Conservation (phyloP, 2,888 invertebrate genomes). For the Altica lythri region DNA sequence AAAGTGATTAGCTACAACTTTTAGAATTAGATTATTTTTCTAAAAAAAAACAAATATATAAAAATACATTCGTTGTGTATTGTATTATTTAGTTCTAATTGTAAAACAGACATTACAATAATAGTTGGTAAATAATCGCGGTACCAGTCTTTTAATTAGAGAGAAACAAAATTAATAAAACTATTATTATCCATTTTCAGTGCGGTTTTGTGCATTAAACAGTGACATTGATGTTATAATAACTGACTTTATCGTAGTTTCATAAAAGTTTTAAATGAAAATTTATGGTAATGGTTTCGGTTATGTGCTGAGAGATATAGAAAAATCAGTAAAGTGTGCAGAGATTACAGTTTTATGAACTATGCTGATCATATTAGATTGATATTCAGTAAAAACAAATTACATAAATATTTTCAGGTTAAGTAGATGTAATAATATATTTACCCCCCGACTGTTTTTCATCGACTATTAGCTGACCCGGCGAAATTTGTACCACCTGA, state of each 20-base stretch:
- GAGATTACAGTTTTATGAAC: constrained; percentile 5
- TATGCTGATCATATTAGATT: too few relatives aligned
- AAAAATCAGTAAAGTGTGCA: constrained; percentile 2
- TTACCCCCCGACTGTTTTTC: too few relatives aligned
- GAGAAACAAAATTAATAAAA: neutral
- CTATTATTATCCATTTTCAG: constrained; percentile 11
- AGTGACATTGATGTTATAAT: constrained; percentile 8
- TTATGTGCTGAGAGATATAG: constrained; percentile 1
- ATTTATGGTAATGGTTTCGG: constrained; percentile 4
- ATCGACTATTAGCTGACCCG: too few relatives aligned
- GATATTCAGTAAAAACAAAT: too few relatives aligned
- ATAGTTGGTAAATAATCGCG: neutral
- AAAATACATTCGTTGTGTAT: neutral
- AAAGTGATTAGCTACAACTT: too few relatives aligned
- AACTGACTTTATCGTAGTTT: constrained; percentile 5
- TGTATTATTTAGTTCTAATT: too few relatives aligned
- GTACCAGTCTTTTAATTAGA: constrained; percentile 8
- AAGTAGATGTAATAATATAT: too few relatives aligned
- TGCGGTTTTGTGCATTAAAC: constrained; percentile 9
- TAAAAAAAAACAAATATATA: neutral
- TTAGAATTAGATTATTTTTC: neutral
- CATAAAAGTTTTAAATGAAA: constrained; percentile 5
- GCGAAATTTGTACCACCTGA: too few relatives aligned
- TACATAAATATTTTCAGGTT: too few relatives aligned
- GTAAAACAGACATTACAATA: too few relatives aligned